These are phyloP conservation scores for Neoarius graeffei DNA, from an alignment of 2,113 vertebrate species.

Conservation along the genomic window DNA sequence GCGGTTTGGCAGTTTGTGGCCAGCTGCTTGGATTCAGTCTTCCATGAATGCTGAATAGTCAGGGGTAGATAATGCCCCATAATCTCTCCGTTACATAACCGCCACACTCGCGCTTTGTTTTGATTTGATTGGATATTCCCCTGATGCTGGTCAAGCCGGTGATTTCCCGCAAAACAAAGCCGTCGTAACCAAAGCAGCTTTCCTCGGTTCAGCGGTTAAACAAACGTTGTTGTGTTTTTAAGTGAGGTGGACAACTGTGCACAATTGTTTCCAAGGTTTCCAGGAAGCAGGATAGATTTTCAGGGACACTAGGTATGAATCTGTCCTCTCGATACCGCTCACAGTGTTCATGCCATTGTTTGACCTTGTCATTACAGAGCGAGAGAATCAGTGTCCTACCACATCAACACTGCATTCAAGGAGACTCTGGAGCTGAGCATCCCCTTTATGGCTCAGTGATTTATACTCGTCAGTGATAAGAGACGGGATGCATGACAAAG, in stretches of 20 bases:
- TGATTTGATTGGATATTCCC: conserved; percentile 37
- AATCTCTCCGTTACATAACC: conserved; percentile 56
- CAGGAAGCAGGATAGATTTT: conserved; percentile 4
- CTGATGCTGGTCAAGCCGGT: conserved; percentile 4
- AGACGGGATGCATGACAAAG: not conserved
- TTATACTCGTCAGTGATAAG: not conserved
- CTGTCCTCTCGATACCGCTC: not conserved
- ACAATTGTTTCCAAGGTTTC: conserved; percentile 16
- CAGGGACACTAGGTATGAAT: not conserved
- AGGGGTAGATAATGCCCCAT: conserved; percentile 45
- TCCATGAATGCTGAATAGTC: conserved; percentile 37
- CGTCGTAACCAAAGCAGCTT: conserved; percentile 23
- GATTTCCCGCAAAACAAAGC: conserved; percentile 33
- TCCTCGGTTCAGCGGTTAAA: conserved; percentile 7
- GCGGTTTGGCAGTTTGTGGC: not conserved
- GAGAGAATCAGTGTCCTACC: not conserved
- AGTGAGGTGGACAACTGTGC: conserved; percentile 1
- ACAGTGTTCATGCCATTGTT: not conserved
- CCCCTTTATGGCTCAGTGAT: not conserved
- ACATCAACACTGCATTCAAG: not conserved
- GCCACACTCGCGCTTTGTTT: conserved; percentile 54
- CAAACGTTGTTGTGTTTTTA: not conserved
- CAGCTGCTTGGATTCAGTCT: conserved; percentile 47
- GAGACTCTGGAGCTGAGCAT: not conserved
- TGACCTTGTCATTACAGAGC: not conserved